Evolutionary conservation across 2,888 invertebrate species (phyloP), one percentile per base, ranked within the genome.

Genomic region (Actias luna): DNA sequence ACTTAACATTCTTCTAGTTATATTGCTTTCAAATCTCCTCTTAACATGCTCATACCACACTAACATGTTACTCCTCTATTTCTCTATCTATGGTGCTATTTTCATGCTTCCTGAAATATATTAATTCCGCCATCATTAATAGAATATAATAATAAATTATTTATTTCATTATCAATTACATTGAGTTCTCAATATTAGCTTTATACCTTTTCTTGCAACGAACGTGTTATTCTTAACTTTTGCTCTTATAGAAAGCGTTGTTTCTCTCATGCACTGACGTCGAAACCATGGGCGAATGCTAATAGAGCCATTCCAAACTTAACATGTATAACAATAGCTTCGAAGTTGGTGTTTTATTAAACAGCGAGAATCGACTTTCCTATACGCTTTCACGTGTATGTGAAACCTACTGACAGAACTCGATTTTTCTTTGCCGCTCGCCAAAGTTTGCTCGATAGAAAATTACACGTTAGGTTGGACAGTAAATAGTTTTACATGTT

Each of bases 321-420:
- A 67, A 67, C 64, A 68, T 64, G 65, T 68, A 69, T 69, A 64
- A 70, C 65, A 63, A 65, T 66, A 60, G 66, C 65, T 66, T 65
- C 62, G 60, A 64, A 52, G 63, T 59, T 58, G 62, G 61, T 65
- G 67, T 69, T 65, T 69, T 66, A 72, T 68, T 69, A 70, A 71
- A 70, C 66, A 66, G 75, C 71, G 72, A 79, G 73, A 74, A 74
- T 64, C 66, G 67, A 69, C 67, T 75, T 77, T 79, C 77, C 74
- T 67, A n/a, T n/a, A 63, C 61, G 72, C 77, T 78, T 80, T 81
- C 78, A 70, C 67, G 66, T 42, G 33, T 61, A n/a, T 10, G 39
- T 55, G 36, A 73, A 75, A 71, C 75, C 67, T 69, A n/a, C 42
- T 39, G 22, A 22, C 8, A n/a, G 16, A 36, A 42, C 57, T 29